Evolutionary conservation across 2,888 invertebrate species (phyloP), one percentile per base, ranked within the genome.

Genomic region (Drosophila infuscata): DNA sequence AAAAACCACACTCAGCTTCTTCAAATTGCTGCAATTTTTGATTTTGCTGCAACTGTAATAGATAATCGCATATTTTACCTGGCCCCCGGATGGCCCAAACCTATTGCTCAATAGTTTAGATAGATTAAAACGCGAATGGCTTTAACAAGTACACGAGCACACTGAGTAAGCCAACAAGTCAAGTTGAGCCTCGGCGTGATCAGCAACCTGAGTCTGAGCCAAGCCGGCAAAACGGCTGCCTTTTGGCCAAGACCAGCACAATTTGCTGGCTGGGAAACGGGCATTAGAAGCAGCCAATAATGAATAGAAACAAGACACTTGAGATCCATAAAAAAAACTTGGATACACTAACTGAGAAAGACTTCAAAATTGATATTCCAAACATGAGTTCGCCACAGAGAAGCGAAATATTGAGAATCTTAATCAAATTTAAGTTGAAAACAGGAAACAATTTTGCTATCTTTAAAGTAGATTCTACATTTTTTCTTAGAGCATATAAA

Each of bases 51-150:
- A 64, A 62, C 69, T 57, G 56, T 57, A 46, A 70, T 67, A 78
- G 82, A 86, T 84, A 83, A 84, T 84, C 83, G 70, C 67, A 58
- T 52, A 63, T 74, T 46, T 70, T 78, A 38, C 17, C 48, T 58
- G 56, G 46, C 73, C 49, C 43, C 66, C 58, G 54, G 68, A 52
- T 56, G 74, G 60, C 76, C 72, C 73, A 70, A 82, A 72, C 66
- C 52, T 71, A 77, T 88, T 89, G 78, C 79, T 75, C 88, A 88
- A 88, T 88, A 84, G 82, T 88, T 88, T 78, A 88, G 86, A 87
- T 88, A 83, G 81, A 86, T 88, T 81, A 73, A 88, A 83, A 86
- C 84, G 84, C 84, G 82, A 82, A 82, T 79, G 48, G 43, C 63
- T 66, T 58, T 20, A 58, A 52, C 75, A 62, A 52, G 61, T 61